Percentiles rank a stretch among this genome's conserved stretches.
Evolutionary conservation across 2,888 invertebrate genomes (phyloP).

Genomic region (Plagiodera versicolora): DNA sequence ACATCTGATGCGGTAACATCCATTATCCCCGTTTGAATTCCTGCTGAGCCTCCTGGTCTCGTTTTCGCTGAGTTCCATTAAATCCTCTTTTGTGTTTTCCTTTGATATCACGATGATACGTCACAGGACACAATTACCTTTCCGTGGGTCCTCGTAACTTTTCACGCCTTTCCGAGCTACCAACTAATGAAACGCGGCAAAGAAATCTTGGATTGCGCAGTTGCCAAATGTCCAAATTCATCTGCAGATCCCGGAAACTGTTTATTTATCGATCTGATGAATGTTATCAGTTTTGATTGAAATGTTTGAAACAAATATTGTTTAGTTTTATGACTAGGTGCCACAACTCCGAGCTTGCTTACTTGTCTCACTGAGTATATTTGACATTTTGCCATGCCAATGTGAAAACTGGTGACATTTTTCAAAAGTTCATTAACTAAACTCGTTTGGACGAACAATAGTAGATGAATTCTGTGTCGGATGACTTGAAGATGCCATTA

Average conservation of each 20-base stretch:
- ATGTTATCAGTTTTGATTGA: no score
- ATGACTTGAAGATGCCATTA: background rate
- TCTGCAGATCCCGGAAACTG: no score
- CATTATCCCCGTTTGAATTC: background rate
- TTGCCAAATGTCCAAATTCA: no score
- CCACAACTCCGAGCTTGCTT: no score
- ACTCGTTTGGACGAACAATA: background rate
- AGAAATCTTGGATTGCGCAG: no score
- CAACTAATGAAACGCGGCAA: no score
- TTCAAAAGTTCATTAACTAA: background rate
- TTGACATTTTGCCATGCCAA: background rate
- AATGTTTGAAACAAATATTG: no score
- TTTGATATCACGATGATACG: background rate
- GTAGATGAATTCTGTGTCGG: background rate
- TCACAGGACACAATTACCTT: background rate
- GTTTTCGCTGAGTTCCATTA: background rate
- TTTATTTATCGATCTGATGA: no score
- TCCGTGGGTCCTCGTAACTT: background rate
- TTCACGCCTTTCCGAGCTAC: background rate
- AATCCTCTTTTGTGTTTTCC: background rate
- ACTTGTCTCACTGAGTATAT: background rate
- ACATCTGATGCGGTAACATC: background rate
- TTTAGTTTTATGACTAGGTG: no score
- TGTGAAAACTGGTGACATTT: background rate
- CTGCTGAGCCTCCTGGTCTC: background rate